Conservation (phyloP, 2,888 invertebrate species). For the Ypsolopha sequella region DNA sequence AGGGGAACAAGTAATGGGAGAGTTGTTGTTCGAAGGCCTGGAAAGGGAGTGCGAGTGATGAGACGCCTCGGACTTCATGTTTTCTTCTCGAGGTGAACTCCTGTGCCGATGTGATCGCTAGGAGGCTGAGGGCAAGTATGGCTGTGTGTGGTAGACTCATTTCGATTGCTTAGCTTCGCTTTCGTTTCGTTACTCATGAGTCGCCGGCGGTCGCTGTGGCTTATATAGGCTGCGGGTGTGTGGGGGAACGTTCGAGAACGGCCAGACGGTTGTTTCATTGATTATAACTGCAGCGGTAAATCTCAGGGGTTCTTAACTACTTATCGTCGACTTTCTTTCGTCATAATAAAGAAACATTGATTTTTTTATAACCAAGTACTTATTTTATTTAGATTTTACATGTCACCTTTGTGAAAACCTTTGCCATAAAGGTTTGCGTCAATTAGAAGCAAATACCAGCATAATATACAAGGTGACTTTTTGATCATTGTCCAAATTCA, state of each 20-base stretch:
- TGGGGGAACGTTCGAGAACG: constrained; percentile 52
- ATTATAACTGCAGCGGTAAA: constrained; percentile 38
- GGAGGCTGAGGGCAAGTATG: constrained; percentile 29
- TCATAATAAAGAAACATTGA: too few species aligned
- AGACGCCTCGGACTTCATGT: constrained; percentile 23
- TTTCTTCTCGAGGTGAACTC: constrained; percentile 14
- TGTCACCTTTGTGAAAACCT: too few species aligned
- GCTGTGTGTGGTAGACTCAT: constrained; percentile 39
- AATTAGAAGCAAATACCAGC: too few species aligned
- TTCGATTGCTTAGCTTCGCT: constrained; percentile 7
- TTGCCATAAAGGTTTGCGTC: too few species aligned
- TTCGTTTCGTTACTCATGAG: constrained; percentile 15
- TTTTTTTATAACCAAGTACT: too few species aligned
- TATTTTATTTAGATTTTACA: too few species aligned
- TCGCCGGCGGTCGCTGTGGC: constrained; percentile 17
- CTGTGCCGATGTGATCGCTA: constrained; percentile 26
- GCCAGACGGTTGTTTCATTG: constrained; percentile 38
- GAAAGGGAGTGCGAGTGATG: constrained; percentile 23
- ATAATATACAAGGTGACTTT: too few species aligned
- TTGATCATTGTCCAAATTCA: too few species aligned
- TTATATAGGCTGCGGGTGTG: constrained; percentile 52
- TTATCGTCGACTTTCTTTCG: constrained; percentile 5
- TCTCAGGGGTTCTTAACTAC: constrained; percentile 46
- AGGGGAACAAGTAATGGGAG: constrained; percentile 55
- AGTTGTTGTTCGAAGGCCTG: constrained; percentile 44